Base-by-base conservation (phyloP, 1,140 invertebrate species). In the Lasioglossum albipes region DNA sequence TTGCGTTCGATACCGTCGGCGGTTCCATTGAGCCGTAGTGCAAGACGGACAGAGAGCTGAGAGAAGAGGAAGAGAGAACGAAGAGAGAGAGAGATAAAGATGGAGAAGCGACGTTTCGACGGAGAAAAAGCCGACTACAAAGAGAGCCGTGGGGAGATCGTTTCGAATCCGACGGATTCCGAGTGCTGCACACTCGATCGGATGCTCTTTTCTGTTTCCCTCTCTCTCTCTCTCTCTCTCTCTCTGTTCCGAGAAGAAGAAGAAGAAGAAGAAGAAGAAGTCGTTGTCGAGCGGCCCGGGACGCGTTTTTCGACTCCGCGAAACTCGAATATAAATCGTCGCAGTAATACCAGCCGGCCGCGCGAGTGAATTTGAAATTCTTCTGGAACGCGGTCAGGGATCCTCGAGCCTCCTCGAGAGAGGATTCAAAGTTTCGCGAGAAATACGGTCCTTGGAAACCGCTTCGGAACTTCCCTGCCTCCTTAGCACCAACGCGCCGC, bases 1-100 rank as follows among this genome's bases (percentile, higher is more conserved):
- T 90, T 90, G 89, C 88, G 68, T 84, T 87, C 79, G 79, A 89
- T 88, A 81, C 62, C 57, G 71, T 62, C 72, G 75, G 42, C 80
- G 45, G 73, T 81, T 79, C 41, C 73, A 77, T 77, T 74, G 84
- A 83, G 73, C 70, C 73, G 75, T 41, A 20, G 52, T 13, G 20
- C 16, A 13, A 12, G 45, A 57, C 16, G 5, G 13, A 66, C 54
- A 66, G 16, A 45, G 66, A 42, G 70, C 31, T 36, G 31, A 16
- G 31, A 61, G 36, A 42, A 45, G 57, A 16, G 42, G 16, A 12
- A 52, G 49, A 52, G 49, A 52, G 49, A 52, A 16, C 1, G 49
- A 52, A 5, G 49, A 18, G 36, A 27, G 27, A 62, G 22, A 52
- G 41, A 52, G 42, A 45, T 45, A 45, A 45, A 45, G 42, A 45